These are phyloP conservation scores for Chalcis sispes DNA, from an alignment of 2,888 invertebrate genomes.

Conservation along the genomic window DNA sequence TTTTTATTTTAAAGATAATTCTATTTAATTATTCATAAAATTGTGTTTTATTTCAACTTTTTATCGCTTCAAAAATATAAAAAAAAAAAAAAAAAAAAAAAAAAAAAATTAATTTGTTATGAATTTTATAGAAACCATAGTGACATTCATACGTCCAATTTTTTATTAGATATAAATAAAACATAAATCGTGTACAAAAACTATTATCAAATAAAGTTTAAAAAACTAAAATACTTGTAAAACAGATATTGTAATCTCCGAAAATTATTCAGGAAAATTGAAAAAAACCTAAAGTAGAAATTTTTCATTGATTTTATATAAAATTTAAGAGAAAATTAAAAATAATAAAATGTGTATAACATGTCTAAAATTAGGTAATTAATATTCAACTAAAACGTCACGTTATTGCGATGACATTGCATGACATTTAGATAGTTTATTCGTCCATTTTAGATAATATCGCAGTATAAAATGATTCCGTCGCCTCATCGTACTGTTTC, in stretches of 20 bases:
- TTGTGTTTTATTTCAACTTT: not conserved
- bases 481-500: constrained; percentile 63
- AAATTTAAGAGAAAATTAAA: too few species aligned
- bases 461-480: constrained; percentile 58
- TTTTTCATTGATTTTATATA: constrained; percentile 26
- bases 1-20: constrained; percentile 17
- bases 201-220: too few species aligned
- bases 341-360: too few species aligned
- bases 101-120: not conserved
- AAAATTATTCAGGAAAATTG: not conserved
- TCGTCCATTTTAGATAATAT: constrained; percentile 39
- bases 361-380: constrained; percentile 36
- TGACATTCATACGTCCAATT: too few species aligned
- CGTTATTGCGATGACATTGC: constrained; percentile 22
- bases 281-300: constrained; percentile 36
- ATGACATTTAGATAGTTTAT: constrained; percentile 41
- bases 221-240: constrained; percentile 34
- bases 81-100: not conserved
- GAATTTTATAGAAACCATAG: too few species aligned
- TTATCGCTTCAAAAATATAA: too few species aligned
- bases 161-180: too few species aligned
- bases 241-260: not conserved
- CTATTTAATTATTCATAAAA: constrained; percentile 2
- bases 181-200: too few species aligned
- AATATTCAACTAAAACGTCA: constrained; percentile 37